Evolutionary conservation across 2,797 vertebrate genomes (phyloP).

Genomic region (Arvicola amphibius): DNA sequence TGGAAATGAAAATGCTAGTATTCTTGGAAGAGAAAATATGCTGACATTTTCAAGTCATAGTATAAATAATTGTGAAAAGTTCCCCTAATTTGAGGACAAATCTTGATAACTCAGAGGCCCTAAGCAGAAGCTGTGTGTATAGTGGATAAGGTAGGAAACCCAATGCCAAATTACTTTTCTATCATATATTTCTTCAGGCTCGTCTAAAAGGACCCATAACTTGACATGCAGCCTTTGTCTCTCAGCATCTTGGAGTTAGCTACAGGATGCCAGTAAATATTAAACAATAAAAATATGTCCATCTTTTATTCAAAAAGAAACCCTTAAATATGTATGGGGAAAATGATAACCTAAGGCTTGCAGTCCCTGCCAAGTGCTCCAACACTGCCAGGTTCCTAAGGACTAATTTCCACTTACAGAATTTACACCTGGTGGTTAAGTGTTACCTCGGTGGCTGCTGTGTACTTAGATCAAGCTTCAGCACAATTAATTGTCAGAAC

Average conservation of each 20-base stretch:
- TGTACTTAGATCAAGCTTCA: conserved; percentile 64
- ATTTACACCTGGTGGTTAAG: conserved; percentile 65
- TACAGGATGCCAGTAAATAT: conserved; percentile 53
- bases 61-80: neutral
- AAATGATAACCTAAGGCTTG: neutral
- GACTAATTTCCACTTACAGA: conserved; percentile 53
- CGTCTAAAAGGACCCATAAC: neutral
- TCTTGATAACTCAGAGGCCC: neutral
- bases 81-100: neutral
- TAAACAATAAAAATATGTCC: conserved; percentile 47
- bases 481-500: conserved; percentile 64
- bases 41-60: neutral
- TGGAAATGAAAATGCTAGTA: neutral
- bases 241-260: neutral
- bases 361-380: neutral
- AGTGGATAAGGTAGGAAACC: neutral
- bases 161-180: neutral
- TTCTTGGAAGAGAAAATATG: neutral
- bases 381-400: conserved; percentile 17
- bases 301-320: conserved; percentile 60
- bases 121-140: neutral
- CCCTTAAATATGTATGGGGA: conserved; percentile 1
- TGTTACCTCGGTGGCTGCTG: conserved; percentile 49
- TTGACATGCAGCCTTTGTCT: conserved; percentile 13
- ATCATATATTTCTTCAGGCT: neutral